Conservation (phyloP, 2,888 invertebrate genomes). For the Sceliomorpha sp. region DNA sequence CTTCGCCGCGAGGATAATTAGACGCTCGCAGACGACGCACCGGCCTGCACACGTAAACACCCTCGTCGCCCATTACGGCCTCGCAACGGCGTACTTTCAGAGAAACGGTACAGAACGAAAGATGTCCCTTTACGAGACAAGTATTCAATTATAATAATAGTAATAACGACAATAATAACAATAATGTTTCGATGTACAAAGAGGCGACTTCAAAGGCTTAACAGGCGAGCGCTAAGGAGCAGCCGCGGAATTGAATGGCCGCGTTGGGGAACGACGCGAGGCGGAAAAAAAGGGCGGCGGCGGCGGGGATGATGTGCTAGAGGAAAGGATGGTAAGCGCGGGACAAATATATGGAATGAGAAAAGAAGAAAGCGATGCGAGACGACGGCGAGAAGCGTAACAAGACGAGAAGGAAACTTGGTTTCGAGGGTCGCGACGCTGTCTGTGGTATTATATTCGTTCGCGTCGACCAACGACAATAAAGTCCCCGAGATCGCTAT, state of each 20-base stretch:
- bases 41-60: conserved; percentile 33
- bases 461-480: conserved; percentile 71
- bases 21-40: conserved; percentile 25
- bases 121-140: conserved; percentile 64
- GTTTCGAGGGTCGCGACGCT: conserved; percentile 68
- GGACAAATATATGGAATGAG: conserved; percentile 34
- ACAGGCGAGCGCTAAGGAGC: conserved; percentile 62
- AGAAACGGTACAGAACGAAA: conserved; percentile 49
- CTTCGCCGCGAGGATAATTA: conserved; percentile 45
- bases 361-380: conserved; percentile 25
- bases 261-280: conserved; percentile 25
- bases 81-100: conserved; percentile 9
- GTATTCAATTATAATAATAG: conserved; percentile 73
- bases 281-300: conserved; percentile 23
- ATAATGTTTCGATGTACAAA: conserved; percentile 65
- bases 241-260: conserved; percentile 43
- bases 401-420: conserved; percentile 55
- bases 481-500: conserved; percentile 71
- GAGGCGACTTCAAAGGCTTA: conserved; percentile 67
- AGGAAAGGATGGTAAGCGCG: conserved; percentile 31
- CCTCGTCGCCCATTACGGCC: conserved; percentile 39
- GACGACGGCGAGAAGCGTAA: conserved; percentile 37
- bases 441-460: conserved; percentile 70
- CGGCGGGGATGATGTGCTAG: conserved; percentile 32
- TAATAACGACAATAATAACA: conserved; percentile 64